These are phyloP conservation scores for Galagoides demidoff DNA, from an alignment of 2,797 vertebrate species.

Conservation along the genomic window DNA sequence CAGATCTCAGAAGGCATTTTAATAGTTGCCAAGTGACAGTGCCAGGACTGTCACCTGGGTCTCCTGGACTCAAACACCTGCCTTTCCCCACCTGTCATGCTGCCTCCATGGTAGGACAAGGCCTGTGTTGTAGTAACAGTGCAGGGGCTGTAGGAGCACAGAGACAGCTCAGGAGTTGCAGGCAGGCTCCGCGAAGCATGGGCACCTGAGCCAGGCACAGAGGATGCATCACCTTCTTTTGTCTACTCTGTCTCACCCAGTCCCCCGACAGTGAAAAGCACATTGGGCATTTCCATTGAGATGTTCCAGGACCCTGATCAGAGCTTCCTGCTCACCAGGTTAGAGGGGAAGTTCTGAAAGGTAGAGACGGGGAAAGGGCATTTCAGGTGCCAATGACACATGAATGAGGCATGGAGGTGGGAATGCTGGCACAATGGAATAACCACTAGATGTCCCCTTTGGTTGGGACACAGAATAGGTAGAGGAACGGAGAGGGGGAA, in stretches of 20 bases:
- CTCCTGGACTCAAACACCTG: background rate
- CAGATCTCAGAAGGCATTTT: background rate
- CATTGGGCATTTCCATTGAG: background rate
- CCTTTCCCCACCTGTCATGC: background rate
- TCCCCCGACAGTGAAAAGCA: background rate
- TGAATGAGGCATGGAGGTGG: background rate
- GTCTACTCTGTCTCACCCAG: background rate
- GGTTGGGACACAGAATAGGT: background rate
- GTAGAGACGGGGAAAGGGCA: background rate
- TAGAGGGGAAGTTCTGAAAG: background rate
- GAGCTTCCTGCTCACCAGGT: background rate
- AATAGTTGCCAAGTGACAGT: background rate
- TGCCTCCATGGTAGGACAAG: rapidly evolving
- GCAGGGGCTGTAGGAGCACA: background rate
- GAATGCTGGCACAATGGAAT: background rate
- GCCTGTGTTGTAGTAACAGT: rapidly evolving
- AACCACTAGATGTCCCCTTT: background rate
- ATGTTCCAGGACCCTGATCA: background rate
- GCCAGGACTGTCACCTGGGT: background rate
- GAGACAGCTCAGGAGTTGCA: rapidly evolving
- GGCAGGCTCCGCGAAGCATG: background rate
- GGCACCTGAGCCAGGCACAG: background rate
- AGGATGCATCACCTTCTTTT: rapidly evolving
- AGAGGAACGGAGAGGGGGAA: background rate
- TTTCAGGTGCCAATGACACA: background rate